These are phyloP conservation scores for Olivierus martensii DNA, from an alignment of 1,140 invertebrate species.

Conservation along the genomic window DNA sequence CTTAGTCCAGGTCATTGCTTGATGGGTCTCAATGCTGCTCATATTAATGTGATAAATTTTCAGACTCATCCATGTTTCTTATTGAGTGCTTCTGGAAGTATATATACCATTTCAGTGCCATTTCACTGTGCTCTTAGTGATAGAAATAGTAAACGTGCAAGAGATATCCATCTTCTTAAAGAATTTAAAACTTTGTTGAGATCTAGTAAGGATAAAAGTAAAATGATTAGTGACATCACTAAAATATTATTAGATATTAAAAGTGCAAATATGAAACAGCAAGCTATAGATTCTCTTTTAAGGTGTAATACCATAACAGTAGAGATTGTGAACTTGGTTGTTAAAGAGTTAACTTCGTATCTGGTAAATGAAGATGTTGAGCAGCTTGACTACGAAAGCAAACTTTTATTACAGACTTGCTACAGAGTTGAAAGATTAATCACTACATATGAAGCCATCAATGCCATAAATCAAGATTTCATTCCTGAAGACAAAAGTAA, in stretches of 20 bases:
- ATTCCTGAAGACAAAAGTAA: no score
- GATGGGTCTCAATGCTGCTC: slow-evolving; percentile 46
- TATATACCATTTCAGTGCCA: slow-evolving; percentile 70
- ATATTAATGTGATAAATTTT: slow-evolving; percentile 33
- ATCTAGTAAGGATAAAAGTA: slow-evolving; percentile 16
- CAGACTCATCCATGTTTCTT: slow-evolving; percentile 57
- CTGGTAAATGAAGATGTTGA: slow-evolving; percentile 12
- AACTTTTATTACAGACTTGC: slow-evolving; percentile 28
- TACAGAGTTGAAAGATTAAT: slow-evolving; percentile 26
- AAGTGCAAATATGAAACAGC: slow-evolving; percentile 37
- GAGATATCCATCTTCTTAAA: slow-evolving; percentile 72
- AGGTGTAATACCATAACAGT: neutral
- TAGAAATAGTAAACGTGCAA: slow-evolving; percentile 66
- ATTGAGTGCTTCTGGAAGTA: slow-evolving; percentile 58
- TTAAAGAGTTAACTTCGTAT: neutral
- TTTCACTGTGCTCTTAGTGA: slow-evolving; percentile 60
- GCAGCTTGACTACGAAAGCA: slow-evolving; percentile 29
- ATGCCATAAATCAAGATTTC: neutral
- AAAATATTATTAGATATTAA: slow-evolving; percentile 48
- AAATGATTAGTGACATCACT: slow-evolving; percentile 27
- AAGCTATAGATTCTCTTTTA: slow-evolving; percentile 20
- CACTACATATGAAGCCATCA: slow-evolving; percentile 21
- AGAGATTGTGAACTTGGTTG: no score
- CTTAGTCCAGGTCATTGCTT: slow-evolving; percentile 63
- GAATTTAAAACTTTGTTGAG: slow-evolving; percentile 37